Evolutionary conservation across 1,140 invertebrate genomes (phyloP), one percentile per base, ranked within the genome.

Genomic region (Solenopsis fugax): DNA sequence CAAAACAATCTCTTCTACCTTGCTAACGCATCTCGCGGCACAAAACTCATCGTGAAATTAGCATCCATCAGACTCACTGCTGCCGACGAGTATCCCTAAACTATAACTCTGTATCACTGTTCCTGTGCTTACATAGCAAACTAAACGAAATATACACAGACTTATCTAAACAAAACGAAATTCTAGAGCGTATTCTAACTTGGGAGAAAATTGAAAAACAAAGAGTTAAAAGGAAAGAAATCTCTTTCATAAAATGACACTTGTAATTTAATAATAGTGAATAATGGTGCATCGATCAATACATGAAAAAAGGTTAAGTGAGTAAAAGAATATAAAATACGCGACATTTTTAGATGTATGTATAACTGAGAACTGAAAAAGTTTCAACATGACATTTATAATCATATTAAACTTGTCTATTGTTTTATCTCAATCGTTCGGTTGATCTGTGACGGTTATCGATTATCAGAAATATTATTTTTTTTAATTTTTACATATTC

Each of bases 41-140:
- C 54, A 84, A 75, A 84, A 84, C 69, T 84, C 54, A 62, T 75
- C 9, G 41, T 60, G 56, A 73, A 84, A 84, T 84, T 41, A 84
- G 29, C 41, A 60, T 73, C 80, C 67, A 73, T 84, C 41, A 73
- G 67, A 73, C 18, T 82, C 67, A 81, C 62, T 24, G 16, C 21
- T 45, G 16, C 67, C 54, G 67, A 24, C n/a, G 52, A 84, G 54
- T 84, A 84, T 75, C 41, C n/a, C 29, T 12, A 60, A 60, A 82
- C 69, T 84, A 84, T 84, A 84, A 75, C 41, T 84, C 80, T 10
- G 12, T 72, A 81, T 81, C 34, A 81, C 41, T 72, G 37, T 82
- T 72, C 4, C 52, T 34, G 13, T 84, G 41, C 41, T 75, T 84
- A 75, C 52, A 73, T 54, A 9, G 69, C 13, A 48, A 84, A 75